Evolutionary conservation across 2,113 vertebrate genomes (phyloP).

Genomic region (Syngnathoides biaculeatus): DNA sequence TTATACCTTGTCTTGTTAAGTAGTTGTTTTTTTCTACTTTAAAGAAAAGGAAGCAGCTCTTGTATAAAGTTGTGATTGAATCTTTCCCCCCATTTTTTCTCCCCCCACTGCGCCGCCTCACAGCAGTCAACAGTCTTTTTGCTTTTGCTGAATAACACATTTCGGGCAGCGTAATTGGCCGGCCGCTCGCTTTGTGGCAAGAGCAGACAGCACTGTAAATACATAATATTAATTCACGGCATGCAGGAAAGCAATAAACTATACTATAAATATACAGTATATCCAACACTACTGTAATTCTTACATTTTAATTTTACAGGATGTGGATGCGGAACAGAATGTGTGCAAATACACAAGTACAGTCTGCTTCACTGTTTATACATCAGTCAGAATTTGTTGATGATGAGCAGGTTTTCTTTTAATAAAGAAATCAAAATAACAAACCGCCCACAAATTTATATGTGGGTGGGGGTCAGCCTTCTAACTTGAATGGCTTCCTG

Average conservation of each 20-base stretch:
- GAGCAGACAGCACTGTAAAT: constrained; percentile 58
- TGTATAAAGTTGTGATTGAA: not conserved
- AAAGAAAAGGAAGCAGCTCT: not conserved
- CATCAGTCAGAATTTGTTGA: too few species aligned
- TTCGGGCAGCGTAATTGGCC: constrained; percentile 59
- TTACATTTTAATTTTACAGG: not conserved
- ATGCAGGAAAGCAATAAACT: not conserved
- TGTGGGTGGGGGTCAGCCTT: too few species aligned
- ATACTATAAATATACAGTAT: too few species aligned
- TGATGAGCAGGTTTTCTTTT: too few species aligned
- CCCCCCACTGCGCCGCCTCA: constrained; percentile 24
- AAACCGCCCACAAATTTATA: too few species aligned
- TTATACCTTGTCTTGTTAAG: not conserved
- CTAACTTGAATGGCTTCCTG: too few species aligned
- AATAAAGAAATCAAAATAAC: too few species aligned
- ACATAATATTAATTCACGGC: constrained; percentile 38
- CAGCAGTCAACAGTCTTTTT: constrained; percentile 63
- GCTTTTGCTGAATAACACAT: constrained; percentile 65
- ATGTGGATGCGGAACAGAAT: not conserved
- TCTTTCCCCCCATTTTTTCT: constrained; percentile 22
- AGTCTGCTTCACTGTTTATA: too few species aligned
- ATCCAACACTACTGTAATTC: not conserved
- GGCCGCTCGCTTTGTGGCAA: constrained; percentile 42
- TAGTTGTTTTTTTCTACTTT: not conserved
- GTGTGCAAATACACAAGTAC: not conserved